Evolutionary conservation across 2,113 vertebrate genomes (phyloP).

Genomic region (Pollachius pollachius): DNA sequence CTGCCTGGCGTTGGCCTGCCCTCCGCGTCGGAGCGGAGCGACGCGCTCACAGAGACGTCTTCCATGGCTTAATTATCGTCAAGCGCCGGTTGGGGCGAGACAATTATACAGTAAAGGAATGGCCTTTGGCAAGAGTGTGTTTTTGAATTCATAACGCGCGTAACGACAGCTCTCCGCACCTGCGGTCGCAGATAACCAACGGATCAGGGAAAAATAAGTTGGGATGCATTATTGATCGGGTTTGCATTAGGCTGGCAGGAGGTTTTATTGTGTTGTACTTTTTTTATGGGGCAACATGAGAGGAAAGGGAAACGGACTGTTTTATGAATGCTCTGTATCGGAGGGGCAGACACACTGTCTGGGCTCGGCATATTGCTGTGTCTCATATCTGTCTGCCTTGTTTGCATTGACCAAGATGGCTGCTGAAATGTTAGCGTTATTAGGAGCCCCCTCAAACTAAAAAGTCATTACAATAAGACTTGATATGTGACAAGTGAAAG

Average conservation of each 20-base stretch:
- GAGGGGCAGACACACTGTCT: background rate
- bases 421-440: too few species aligned
- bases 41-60: slow-evolving; percentile 55
- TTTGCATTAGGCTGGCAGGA: slow-evolving; percentile 23
- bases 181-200: slow-evolving; percentile 65
- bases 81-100: slow-evolving; percentile 57
- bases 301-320: slow-evolving; percentile 1
- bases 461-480: slow-evolving; percentile 17
- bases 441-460: background rate
- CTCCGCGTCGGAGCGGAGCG: slow-evolving; percentile 54
- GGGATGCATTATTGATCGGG: slow-evolving; percentile 51
- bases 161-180: slow-evolving; percentile 46
- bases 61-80: slow-evolving; percentile 68
- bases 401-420: too few species aligned
- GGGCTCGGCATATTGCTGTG: slow-evolving; percentile 40
- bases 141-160: slow-evolving; percentile 62
- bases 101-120: slow-evolving; percentile 70
- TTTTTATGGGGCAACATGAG: slow-evolving; percentile 33
- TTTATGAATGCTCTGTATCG: slow-evolving; percentile 2
- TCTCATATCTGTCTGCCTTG: background rate
- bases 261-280: slow-evolving; percentile 27
- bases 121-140: slow-evolving; percentile 66
- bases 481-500: slow-evolving; percentile 8
- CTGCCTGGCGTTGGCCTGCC: slow-evolving; percentile 65
- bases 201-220: slow-evolving; percentile 38